phyloP scores from a whole-genome alignment of 2,888 invertebrate species.

The Oligia strigilis region DNA sequence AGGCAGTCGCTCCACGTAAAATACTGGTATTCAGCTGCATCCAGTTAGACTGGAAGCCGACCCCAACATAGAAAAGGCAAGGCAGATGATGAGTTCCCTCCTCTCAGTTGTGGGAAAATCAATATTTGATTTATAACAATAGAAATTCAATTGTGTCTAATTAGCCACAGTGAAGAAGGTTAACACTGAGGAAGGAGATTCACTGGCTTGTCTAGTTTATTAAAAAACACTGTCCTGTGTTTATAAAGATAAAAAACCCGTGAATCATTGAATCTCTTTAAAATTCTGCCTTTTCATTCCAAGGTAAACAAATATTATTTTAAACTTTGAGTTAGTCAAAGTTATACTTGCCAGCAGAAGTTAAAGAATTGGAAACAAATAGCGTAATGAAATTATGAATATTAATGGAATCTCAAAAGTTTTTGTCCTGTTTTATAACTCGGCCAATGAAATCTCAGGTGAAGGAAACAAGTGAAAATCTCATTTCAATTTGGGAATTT shows the following conservation, averaged over 20 bases:
- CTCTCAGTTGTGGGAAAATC: no score
- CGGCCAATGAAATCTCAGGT: conserved; percentile 40
- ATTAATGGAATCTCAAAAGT: conserved; percentile 56
- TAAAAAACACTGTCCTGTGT: background rate
- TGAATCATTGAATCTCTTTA: background rate
- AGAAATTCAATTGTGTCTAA: no score
- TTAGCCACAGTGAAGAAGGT: no score
- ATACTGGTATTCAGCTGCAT: no score
- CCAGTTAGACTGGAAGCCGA: no score
- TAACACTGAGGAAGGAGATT: background rate
- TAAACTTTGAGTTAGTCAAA: conserved; percentile 10
- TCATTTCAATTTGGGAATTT: conserved; percentile 54
- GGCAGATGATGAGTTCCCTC: no score
- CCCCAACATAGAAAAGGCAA: no score
- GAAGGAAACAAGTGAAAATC: conserved; percentile 44
- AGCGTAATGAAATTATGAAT: conserved; percentile 57
- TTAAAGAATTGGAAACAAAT: conserved; percentile 51
- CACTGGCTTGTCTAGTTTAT: no score
- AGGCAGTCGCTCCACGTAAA: no score
- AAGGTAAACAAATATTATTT: conserved; percentile 4
- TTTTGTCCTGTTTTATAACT: conserved; percentile 56
- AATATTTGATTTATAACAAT: no score
- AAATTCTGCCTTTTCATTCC: background rate
- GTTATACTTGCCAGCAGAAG: conserved; percentile 27
- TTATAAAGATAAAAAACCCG: background rate